These are phyloP conservation scores for Diprion similis DNA, from an alignment of 1,140 invertebrate species.

Conservation along the genomic window DNA sequence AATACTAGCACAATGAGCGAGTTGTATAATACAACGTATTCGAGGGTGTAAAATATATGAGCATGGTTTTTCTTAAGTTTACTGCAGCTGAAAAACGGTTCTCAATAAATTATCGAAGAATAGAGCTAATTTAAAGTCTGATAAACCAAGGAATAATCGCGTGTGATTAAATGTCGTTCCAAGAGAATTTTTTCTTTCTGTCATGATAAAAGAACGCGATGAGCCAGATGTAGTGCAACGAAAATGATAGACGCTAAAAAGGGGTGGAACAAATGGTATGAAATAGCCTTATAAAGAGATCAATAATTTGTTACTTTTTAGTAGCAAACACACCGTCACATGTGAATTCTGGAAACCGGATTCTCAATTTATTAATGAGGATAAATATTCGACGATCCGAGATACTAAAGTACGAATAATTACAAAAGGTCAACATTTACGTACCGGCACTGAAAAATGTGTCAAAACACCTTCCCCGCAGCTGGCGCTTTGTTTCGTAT, in stretches of 20 bases:
- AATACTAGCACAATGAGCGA: too few species aligned
- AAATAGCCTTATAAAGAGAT: not conserved
- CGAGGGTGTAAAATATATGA: too few species aligned
- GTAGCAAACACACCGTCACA: not conserved
- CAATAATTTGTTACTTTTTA: not conserved
- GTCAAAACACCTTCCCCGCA: not conserved
- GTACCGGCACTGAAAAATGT: not conserved
- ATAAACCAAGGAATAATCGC: too few species aligned
- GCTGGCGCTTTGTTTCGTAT: not conserved
- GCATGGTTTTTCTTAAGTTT: too few species aligned
- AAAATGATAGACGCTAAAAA: not conserved
- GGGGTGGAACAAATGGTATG: not conserved
- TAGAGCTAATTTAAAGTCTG: too few species aligned
- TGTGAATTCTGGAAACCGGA: not conserved
- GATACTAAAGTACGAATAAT: not conserved
- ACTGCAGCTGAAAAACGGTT: too few species aligned
- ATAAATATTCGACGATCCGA: too few species aligned
- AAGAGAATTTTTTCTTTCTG: too few species aligned
- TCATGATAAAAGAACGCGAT: not conserved
- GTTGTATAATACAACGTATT: too few species aligned
- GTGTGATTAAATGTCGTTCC: too few species aligned
- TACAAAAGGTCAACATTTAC: not conserved
- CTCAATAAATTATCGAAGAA: too few species aligned
- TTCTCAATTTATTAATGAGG: not conserved
- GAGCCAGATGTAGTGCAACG: not conserved